Conservation (phyloP, 2,797 vertebrate genomes). For the Acipenser transmontanus region DNA sequence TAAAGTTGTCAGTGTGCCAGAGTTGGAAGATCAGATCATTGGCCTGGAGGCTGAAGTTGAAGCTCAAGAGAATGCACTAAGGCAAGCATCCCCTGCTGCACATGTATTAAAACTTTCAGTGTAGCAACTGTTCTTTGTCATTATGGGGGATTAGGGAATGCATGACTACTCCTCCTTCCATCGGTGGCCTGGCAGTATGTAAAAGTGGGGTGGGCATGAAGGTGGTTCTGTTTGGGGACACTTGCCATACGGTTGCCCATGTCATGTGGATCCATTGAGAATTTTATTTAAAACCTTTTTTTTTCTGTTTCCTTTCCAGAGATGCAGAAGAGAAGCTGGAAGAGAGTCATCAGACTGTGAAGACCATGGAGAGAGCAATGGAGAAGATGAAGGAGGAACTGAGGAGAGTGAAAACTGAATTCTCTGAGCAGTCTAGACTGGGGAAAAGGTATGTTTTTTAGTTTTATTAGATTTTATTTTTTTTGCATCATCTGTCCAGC, state of each 20-base stretch:
- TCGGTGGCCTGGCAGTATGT: too few relatives aligned
- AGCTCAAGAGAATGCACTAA: slow-evolving; percentile 67
- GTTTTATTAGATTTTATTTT: too few relatives aligned
- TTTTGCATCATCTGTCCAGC: too few relatives aligned
- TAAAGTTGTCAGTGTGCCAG: slow-evolving; percentile 44
- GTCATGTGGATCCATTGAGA: too few relatives aligned
- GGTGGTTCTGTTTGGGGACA: too few relatives aligned
- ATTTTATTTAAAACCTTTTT: too few relatives aligned
- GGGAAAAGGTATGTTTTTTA: slow-evolving; percentile 61
- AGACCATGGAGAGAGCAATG: slow-evolving; percentile 61
- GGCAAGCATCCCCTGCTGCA: slow-evolving; percentile 47
- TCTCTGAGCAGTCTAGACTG: slow-evolving; percentile 56
- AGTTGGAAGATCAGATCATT: slow-evolving; percentile 68
- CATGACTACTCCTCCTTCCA: too few relatives aligned
- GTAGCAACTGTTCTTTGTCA: too few relatives aligned
- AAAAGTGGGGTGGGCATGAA: too few relatives aligned
- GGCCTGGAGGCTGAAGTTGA: slow-evolving; percentile 73
- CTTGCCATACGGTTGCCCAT: too few relatives aligned
- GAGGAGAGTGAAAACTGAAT: slow-evolving; percentile 61
- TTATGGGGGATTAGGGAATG: too few relatives aligned
- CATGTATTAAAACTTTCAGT: too few relatives aligned
- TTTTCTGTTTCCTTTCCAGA: slow-evolving; percentile 45
- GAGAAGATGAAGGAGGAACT: slow-evolving; percentile 62
- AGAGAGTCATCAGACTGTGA: slow-evolving; percentile 58
- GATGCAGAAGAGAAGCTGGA: slow-evolving; percentile 67